Conservation (phyloP, 2,113 vertebrate species). For the Tachuris rubrigastra region DNA sequence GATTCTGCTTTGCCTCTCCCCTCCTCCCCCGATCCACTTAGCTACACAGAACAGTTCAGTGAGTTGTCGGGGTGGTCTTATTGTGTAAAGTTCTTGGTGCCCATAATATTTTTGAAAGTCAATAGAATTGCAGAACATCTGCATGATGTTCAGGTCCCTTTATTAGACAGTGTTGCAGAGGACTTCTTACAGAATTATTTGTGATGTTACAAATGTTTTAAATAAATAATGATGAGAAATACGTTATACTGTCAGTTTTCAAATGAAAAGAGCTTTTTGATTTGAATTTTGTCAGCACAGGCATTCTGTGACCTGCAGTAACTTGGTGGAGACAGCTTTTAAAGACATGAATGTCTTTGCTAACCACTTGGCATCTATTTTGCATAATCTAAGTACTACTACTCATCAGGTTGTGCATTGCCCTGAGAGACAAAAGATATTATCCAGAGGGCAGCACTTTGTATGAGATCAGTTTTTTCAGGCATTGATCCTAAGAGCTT, state of each 20-base stretch:
- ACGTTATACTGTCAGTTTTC: not conserved
- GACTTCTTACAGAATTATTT: not conserved
- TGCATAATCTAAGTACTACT: constrained; percentile 1
- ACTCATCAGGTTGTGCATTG: not conserved
- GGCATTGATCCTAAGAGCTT: constrained; percentile 20
- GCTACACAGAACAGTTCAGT: not conserved
- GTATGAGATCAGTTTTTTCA: constrained; percentile 50
- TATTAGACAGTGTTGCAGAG: not conserved
- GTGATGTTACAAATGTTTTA: not conserved
- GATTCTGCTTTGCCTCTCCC: not conserved
- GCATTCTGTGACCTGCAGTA: not conserved
- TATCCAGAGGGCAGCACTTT: constrained; percentile 48
- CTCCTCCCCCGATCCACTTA: rapidly evolving
- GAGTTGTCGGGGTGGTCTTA: not conserved
- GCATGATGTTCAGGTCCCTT: not conserved
- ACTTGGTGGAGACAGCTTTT: not conserved
- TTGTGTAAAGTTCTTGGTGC: not conserved
- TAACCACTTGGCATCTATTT: not conserved
- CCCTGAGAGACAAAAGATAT: constrained; percentile 46
- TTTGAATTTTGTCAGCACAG: not conserved
- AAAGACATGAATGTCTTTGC: not conserved
- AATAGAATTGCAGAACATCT: not conserved
- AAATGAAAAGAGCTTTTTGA: not conserved
- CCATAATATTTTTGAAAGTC: not conserved
- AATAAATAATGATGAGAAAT: not conserved